Evolutionary conservation across 92 coral and sea anemone species (phyloP).

Genomic region (Chrysogorgia sp.): DNA sequence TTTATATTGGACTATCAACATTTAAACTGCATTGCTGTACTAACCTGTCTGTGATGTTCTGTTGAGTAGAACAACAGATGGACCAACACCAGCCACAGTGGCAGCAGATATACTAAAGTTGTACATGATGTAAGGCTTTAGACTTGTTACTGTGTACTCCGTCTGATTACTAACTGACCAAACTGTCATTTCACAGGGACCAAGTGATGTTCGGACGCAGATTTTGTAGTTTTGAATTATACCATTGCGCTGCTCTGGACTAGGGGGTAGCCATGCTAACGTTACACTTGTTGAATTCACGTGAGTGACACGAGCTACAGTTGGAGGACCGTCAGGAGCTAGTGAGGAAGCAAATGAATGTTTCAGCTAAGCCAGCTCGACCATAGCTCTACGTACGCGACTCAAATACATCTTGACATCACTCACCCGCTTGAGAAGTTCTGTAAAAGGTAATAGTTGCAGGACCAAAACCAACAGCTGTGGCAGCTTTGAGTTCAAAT

Average conservation of each 20-base stretch:
- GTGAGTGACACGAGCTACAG: background rate
- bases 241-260: constrained; percentile 1
- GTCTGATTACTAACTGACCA: background rate
- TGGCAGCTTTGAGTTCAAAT: no score
- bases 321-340: constrained; percentile 16
- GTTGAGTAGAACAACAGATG: background rate
- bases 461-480: no score
- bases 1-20: no score
- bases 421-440: background rate
- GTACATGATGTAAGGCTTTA: constrained; percentile 11
- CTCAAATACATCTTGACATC: no score
- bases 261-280: constrained; percentile 17
- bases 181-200: no score
- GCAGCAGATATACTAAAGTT: background rate
- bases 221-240: constrained; percentile 1
- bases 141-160: background rate
- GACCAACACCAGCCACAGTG: constrained; percentile 4
- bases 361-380: no score
- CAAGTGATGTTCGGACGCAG: no score
- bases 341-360: background rate
- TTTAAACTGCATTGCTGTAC: no score
- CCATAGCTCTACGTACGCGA: no score
- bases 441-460: background rate
- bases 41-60: constrained; percentile 21
- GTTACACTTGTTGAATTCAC: background rate